Conservation (phyloP, 2,113 vertebrate species). For the rabbit (Oryctolagus cuniculus) region DNA sequence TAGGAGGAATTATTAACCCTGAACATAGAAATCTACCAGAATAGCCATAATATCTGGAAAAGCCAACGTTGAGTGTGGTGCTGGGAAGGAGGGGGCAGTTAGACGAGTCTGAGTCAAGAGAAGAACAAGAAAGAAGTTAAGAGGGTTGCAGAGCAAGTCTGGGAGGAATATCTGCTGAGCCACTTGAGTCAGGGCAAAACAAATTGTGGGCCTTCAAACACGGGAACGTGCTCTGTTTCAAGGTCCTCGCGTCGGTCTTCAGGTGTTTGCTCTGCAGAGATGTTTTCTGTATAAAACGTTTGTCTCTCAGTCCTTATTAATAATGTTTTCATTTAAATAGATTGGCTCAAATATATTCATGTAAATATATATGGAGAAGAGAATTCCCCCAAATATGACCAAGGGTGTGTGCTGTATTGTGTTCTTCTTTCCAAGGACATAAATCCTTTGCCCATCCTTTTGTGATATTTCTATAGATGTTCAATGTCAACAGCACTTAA, state of each 20-base stretch:
- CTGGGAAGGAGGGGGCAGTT: background rate
- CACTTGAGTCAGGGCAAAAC: no score
- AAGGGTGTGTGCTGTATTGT: background rate
- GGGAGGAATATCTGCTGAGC: background rate
- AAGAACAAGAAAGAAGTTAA: background rate
- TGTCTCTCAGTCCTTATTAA: background rate
- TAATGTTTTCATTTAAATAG: constrained; percentile 22
- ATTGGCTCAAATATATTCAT: background rate
- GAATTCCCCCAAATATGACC: background rate
- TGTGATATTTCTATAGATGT: background rate
- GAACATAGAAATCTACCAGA: background rate
- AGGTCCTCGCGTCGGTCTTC: background rate
- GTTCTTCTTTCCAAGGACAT: background rate
- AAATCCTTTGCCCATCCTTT: background rate
- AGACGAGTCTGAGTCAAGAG: background rate
- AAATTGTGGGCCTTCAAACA: background rate
- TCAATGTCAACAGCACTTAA: background rate
- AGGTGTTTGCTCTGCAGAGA: background rate
- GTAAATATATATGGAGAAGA: background rate
- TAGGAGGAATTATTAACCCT: background rate
- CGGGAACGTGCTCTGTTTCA: background rate
- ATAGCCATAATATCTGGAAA: background rate
- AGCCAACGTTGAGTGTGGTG: background rate
- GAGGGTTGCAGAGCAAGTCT: background rate
- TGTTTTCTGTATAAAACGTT: background rate